Evolutionary conservation across 2,797 vertebrate genomes (phyloP), one percentile per base, ranked within the genome.

Genomic region (Halcyon badia): DNA sequence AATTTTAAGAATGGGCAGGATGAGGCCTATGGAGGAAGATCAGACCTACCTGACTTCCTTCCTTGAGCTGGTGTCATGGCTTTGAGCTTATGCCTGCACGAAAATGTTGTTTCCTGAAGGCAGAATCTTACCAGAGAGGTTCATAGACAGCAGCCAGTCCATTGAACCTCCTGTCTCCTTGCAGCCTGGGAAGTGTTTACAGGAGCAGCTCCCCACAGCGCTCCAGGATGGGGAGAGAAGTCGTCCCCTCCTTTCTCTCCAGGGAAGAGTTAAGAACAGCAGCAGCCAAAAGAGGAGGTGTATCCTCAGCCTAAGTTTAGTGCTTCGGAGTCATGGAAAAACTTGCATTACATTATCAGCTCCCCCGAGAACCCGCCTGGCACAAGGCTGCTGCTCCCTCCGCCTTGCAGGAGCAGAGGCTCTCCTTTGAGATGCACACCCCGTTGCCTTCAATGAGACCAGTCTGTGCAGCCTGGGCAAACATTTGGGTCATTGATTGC

Each of bases 401-500:
- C 2, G 3, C 51, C 46, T 28, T 46, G 37, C 54, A 42, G 25
- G 62, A 58, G 51, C 75, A 62, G 80, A 60, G 1, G 0, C 20
- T 44, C 39, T 60, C 20, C 41, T 88, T 54, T 33, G 69, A 80
- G 86, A 22, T 0, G 0, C 11, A 3, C 25, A 35, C 46, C 83
- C 71, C 33, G 4, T 48, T 30, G 88, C 76, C 93, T 75, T 91
- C 90, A 90, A 11, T 48, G 68, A 85, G 88, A 90, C 51, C 37
- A 12, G 73, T 18, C 61, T 20, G 79, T 54, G 68, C 70, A 56
- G 77, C 88, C 82, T 4, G 8, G 68, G 83, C 86, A 61, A n/a
- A 20, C 81, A 16, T 89, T 75, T 66, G 90, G 83, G 86, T 83
- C 92, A 89, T 54, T 62, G 88, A 83, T 77, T 42, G 78, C 93